Percentiles rank a stretch among this genome's conserved stretches.
Conservation (phyloP, 2,113 vertebrate genomes). For the Sturnira hondurensis region DNA sequence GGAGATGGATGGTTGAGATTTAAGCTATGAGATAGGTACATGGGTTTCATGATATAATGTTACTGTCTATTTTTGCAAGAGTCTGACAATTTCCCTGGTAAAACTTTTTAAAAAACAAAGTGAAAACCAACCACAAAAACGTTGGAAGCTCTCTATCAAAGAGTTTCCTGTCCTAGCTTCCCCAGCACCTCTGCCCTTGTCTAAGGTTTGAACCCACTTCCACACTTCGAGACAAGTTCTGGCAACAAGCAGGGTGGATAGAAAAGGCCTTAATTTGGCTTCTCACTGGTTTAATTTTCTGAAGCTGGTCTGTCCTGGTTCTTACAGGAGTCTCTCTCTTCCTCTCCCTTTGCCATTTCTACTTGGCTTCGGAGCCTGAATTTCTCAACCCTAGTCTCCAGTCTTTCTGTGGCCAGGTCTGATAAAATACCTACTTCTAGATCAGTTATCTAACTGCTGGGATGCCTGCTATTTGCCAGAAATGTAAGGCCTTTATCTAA, state of each 20-base stretch:
- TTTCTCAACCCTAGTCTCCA: slow-evolving; percentile 19
- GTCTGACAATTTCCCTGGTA: not conserved
- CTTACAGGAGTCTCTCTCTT: not conserved
- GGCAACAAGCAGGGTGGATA: not conserved
- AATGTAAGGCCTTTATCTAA: slow-evolving; percentile 11
- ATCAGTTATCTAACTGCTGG: not conserved
- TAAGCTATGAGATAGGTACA: not conserved
- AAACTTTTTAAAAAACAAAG: not conserved
- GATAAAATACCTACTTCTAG: not conserved
- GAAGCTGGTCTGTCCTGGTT: not conserved
- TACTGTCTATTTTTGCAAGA: not conserved
- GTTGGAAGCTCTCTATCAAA: not conserved
- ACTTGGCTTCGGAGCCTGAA: not conserved
- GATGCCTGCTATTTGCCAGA: slow-evolving; percentile 11
- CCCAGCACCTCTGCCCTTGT: not conserved
- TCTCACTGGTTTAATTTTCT: not conserved
- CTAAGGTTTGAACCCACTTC: not conserved
- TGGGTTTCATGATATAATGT: not conserved
- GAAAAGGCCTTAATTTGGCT: not conserved
- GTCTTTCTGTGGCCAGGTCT: not conserved
- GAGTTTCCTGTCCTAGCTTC: not conserved
- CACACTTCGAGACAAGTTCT: not conserved
- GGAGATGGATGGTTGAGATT: not conserved
- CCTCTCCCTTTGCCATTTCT: not conserved
- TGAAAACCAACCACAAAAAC: not conserved